These are phyloP conservation scores for Anseranas semipalmata DNA, from an alignment of 2,113 vertebrate species.

Conservation along the genomic window DNA sequence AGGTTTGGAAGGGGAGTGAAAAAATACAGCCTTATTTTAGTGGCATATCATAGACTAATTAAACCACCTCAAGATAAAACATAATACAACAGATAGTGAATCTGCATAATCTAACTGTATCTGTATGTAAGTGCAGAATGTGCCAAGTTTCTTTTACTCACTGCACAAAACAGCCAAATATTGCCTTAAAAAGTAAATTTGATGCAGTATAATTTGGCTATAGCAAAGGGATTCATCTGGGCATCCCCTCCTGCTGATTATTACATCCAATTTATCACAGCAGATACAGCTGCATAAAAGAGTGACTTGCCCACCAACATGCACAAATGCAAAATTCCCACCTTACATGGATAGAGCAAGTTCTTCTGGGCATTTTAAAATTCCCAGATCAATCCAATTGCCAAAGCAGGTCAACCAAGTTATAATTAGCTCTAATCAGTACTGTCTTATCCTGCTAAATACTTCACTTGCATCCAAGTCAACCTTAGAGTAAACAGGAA, in stretches of 20 bases:
- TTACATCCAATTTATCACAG: background rate
- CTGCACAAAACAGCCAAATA: background rate
- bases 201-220: background rate
- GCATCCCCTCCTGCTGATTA: background rate
- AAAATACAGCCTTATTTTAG: background rate
- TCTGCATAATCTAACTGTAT: background rate
- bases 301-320: background rate
- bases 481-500: background rate
- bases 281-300: background rate
- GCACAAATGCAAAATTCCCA: background rate
- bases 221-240: conserved; percentile 10
- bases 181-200: background rate
- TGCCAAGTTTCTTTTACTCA: background rate
- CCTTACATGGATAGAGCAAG: background rate
- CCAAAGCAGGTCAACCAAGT: conserved; percentile 16
- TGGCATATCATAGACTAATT: background rate
- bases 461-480: background rate
- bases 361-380: background rate
- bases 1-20: background rate
- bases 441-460: background rate
- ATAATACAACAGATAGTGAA: background rate
- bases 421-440: conserved; percentile 19
- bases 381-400: background rate
- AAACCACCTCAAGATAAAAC: background rate
- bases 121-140: background rate